These are phyloP conservation scores for Crotalus tigris DNA, from an alignment of 2,113 vertebrate species.

Conservation along the genomic window DNA sequence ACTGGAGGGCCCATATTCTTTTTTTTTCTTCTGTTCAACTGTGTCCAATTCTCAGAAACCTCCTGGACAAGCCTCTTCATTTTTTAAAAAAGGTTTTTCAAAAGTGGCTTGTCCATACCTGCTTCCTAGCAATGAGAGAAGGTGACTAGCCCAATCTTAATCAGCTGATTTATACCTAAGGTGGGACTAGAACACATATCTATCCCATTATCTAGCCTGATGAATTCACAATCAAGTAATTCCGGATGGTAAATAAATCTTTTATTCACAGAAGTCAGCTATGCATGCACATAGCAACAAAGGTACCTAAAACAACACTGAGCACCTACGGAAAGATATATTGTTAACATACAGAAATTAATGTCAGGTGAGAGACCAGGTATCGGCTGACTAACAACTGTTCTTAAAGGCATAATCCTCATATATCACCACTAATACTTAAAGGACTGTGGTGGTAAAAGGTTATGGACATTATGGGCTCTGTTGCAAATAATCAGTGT, in stretches of 20 bases:
- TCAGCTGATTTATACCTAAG: too few relatives aligned
- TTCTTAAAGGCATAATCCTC: background rate
- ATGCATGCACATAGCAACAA: background rate
- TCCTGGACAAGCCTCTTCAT: too few relatives aligned
- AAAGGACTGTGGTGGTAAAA: background rate
- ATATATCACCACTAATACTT: background rate
- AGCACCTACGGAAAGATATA: background rate
- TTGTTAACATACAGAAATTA: background rate
- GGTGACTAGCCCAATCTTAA: too few relatives aligned
- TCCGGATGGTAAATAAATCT: background rate
- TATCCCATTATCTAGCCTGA: too few relatives aligned
- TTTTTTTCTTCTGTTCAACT: too few relatives aligned
- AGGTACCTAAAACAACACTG: background rate
- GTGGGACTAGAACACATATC: too few relatives aligned
- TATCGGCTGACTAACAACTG: background rate
- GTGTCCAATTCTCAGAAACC: too few relatives aligned
- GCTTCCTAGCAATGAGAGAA: too few relatives aligned
- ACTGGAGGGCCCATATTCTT: background rate
- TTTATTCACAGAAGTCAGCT: background rate
- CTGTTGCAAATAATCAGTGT: background rate
- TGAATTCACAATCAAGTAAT: background rate
- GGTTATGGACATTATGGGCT: background rate
- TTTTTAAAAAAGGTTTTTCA: too few relatives aligned
- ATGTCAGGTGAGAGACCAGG: background rate
- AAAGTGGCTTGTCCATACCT: too few relatives aligned